Conservation (phyloP, 1,140 invertebrate species). For the Alviniconcha marisindica region DNA sequence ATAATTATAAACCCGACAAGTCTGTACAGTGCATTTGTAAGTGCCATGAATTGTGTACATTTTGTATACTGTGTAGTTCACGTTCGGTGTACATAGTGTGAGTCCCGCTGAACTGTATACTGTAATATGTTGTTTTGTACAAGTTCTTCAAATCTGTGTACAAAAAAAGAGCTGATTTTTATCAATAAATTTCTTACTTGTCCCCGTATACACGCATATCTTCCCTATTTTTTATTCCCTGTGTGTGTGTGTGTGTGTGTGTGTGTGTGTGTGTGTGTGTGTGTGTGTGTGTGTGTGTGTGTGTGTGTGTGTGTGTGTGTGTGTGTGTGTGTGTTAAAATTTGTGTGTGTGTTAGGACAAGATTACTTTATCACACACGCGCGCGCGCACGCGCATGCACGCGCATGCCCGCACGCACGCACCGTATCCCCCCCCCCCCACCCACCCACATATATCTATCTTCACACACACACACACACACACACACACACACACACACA, state of each 20-base stretch:
- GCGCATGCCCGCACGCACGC: no score
- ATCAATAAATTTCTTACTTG: no score
- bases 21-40: conserved; percentile 18
- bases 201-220: no score
- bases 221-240: no score
- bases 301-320: neutral
- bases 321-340: neutral
- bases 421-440: no score
- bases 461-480: no score
- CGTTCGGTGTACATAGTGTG: conserved; percentile 34
- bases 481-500: no score
- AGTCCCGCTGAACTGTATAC: conserved; percentile 7
- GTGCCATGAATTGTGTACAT: conserved; percentile 16
- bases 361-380: no score
- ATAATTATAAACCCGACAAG: conserved; percentile 12
- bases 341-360: neutral
- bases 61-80: neutral
- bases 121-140: conserved; percentile 4
- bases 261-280: neutral
- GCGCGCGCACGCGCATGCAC: neutral
- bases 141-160: neutral
- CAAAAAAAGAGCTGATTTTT: no score
- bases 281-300: neutral
- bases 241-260: neutral
- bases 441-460: no score